Base-by-base conservation (phyloP, 2,113 vertebrate genomes). In the Acrocephalus kingi region DNA sequence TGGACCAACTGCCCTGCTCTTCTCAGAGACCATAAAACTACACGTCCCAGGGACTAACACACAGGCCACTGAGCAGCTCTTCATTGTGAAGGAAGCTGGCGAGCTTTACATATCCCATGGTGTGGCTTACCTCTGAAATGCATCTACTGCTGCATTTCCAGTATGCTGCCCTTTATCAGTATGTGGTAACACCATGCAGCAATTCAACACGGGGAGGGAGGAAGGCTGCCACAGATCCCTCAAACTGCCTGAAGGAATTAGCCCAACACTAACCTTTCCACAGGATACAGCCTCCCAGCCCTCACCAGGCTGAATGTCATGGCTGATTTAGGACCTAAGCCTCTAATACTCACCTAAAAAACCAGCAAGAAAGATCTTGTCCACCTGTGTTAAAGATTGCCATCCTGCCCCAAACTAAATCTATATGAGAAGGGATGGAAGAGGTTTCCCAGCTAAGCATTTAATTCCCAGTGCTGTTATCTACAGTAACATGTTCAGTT, bases 241-340 rank as follows among this genome's bases (percentile, higher is more conserved):
- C 43, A 76, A 51, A 48, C 25, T 80, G 63, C 87, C 67, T 58
- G 41, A 21, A 86, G 64, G 66, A 83, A 76, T 91, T 66, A 89
- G n/a, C 35, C 59, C 54, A 43, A 2, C 1, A 2, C 55, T 11
- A 20, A 41, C 27, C 39, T 88, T 55, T 31, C 37, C 12, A 10
- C 35, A 55, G 74, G 66, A 31, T 56, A 31, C 31, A 41, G n/a
- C 35, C 35, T 68, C 35, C 54, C 77, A 84, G 49, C 15, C 67
- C n/a, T 77, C 3, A 1, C 30, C 51, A 58, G 31, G 15, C 78
- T n/a, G 49, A 46, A 15, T 51, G 43, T 22, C 2, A 0, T 20
- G n/a, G 66, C 18, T 80, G 46, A 51, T 67, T 72, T 68, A 86
- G 76, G 67, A 73, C 30, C 58, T 4, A 14, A 88, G 58, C 56